Conservation (phyloP, 1,140 invertebrate species). For the Bradysia coprophila region DNA sequence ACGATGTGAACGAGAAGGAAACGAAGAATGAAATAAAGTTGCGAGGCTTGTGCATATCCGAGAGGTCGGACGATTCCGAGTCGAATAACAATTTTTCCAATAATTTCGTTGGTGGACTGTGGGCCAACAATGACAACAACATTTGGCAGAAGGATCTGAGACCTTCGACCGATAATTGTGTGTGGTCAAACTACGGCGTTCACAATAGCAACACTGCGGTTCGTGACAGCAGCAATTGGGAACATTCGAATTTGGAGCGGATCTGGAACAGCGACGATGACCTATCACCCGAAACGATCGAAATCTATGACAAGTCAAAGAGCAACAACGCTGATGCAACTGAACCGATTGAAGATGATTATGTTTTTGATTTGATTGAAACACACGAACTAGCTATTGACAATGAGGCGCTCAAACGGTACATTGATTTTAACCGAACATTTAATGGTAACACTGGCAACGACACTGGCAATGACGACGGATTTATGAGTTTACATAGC, state of each 20-base stretch:
- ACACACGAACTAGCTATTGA: not conserved
- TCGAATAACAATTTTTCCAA: constrained; percentile 1
- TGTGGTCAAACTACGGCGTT: not conserved
- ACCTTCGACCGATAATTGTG: not conserved
- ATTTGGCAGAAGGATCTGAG: constrained; percentile 3
- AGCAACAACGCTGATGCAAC: no score
- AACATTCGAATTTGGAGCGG: constrained; percentile 8
- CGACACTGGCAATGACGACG: no score
- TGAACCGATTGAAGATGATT: no score
- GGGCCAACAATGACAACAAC: constrained; percentile 3
- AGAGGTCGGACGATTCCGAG: constrained; percentile 2
- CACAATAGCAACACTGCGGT: not conserved
- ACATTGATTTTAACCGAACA: not conserved
- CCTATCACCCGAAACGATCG: not conserved
- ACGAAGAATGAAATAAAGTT: no score
- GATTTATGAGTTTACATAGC: not conserved
- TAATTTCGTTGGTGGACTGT: constrained; percentile 3
- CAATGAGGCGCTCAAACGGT: not conserved
- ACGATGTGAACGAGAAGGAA: not conserved
- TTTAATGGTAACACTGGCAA: not conserved
- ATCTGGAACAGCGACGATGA: constrained; percentile 5
- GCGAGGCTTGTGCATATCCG: not conserved
- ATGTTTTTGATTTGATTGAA: no score
- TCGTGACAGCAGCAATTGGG: constrained; percentile 5
- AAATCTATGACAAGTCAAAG: not conserved